phyloP scores from a whole-genome alignment of 2,888 invertebrate species.

The Drosophila neoperkinsi region DNA sequence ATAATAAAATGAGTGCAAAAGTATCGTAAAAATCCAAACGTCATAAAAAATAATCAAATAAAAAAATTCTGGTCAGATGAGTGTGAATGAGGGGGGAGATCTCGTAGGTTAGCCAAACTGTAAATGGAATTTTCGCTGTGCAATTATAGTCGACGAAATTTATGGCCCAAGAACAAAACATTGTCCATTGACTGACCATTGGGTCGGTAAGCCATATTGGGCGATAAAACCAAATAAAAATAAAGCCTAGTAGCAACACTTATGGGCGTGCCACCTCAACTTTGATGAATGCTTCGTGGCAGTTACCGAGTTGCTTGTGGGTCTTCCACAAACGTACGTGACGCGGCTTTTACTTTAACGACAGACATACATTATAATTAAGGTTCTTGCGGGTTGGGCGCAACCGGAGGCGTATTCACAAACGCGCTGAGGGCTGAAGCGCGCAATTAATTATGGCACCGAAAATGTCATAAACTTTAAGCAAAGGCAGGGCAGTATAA shows the following conservation, averaged over 20 bases:
- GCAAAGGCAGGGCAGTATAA: not conserved
- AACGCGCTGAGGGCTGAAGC: slow-evolving; percentile 40
- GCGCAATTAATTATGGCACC: slow-evolving; percentile 70
- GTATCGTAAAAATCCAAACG: slow-evolving; percentile 63
- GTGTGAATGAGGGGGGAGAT: not conserved
- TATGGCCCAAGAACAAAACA: slow-evolving; percentile 50
- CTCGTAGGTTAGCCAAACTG: slow-evolving; percentile 5
- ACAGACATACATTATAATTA: slow-evolving; percentile 77
- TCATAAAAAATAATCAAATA: slow-evolving; percentile 69
- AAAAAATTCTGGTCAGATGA: slow-evolving; percentile 13
- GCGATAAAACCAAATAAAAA: slow-evolving; percentile 64
- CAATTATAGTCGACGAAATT: slow-evolving; percentile 54
- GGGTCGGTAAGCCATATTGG: slow-evolving; percentile 64
- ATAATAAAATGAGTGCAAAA: slow-evolving; percentile 44
- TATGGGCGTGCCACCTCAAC: slow-evolving; percentile 43
- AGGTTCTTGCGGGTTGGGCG: slow-evolving; percentile 20
- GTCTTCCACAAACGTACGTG: slow-evolving; percentile 54
- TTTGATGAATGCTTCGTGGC: slow-evolving; percentile 49
- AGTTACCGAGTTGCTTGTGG: slow-evolving; percentile 13
- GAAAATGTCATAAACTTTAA: slow-evolving; percentile 70
- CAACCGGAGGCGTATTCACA: slow-evolving; percentile 32
- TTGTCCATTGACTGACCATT: slow-evolving; percentile 39
- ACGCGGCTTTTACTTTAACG: slow-evolving; percentile 68
- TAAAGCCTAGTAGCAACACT: slow-evolving; percentile 52
- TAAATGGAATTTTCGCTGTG: slow-evolving; percentile 37